Evolutionary conservation across 2,888 invertebrate species (phyloP), one percentile per base, ranked within the genome.

Genomic region (Agrilus mali): DNA sequence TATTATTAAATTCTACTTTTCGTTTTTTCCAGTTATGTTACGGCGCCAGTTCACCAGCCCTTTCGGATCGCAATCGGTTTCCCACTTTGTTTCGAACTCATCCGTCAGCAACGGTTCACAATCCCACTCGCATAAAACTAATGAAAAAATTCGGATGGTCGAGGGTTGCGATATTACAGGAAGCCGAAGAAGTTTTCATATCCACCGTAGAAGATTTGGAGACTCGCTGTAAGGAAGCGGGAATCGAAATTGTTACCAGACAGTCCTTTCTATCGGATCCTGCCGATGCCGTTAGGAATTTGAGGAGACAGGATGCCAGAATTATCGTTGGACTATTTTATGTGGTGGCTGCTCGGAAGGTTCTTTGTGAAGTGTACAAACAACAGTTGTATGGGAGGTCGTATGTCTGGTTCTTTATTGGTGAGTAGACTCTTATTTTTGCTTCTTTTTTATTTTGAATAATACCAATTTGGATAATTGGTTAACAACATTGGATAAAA

Each of bases 351-450:
- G 98, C 98, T 1, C 74, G 97, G 42, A 75, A 90, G 40, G 97
- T 99, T 0, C 81, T 99, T 15, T 98, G 98, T 66, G 95, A 97
- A 68, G 83, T 95, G 55, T 95, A 89, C 71, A 92, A 89, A 60
- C 88, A 94, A 60, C 82, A 84, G 47, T 73, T 98, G 16, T 97
- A 88, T 63, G 98, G 97, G 13, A 86, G 90, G 56, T 86, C 88
- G 34, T 89, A 96, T 69, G 97, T 98, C 20, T 98, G 98, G 98
- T 94, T 97, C 67, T 94, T 98, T 68, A 97, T 98, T 57, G 98
- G 95, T 79, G 63, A 77, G 78, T 65, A 10, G 10, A 27, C 27
- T 27, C 33, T 16, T 27, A 27, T 14, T 33, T 13, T 20, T 15
- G 20, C 10, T 33, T 27, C 35, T 15, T 32, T 10, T 12, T 12